These are phyloP conservation scores for Adelges cooleyi DNA, from an alignment of 1,140 invertebrate genomes.

Conservation along the genomic window DNA sequence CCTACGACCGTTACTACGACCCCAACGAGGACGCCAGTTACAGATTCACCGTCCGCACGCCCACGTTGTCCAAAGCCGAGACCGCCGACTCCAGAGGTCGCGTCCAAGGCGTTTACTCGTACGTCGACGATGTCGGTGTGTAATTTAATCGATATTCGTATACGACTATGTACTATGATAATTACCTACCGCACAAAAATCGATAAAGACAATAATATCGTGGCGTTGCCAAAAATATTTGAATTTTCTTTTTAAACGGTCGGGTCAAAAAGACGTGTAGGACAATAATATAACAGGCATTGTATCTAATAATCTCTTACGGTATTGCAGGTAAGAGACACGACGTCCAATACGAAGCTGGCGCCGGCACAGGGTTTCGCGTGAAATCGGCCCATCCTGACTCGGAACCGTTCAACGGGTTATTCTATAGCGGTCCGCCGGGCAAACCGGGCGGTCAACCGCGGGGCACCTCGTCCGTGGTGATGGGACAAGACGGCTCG, in stretches of 20 bases:
- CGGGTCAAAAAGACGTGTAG: too few species aligned
- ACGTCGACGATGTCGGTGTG: conserved; percentile 52
- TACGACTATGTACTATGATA: too few species aligned
- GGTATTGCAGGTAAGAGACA: conserved; percentile 44
- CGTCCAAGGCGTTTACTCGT: conserved; percentile 48
- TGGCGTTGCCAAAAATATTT: too few species aligned
- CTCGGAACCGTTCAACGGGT: conserved; percentile 36
- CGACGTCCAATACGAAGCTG: conserved; percentile 58
- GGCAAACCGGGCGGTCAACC: conserved; percentile 39
- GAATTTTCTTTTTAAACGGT: too few species aligned
- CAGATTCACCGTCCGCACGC: conserved; percentile 50
- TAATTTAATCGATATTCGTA: too few species aligned
- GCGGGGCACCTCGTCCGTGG: conserved; percentile 48
- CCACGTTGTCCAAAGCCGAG: conserved; percentile 52
- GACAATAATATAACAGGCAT: too few species aligned
- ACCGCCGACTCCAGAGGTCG: conserved; percentile 47
- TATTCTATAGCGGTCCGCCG: conserved; percentile 46
- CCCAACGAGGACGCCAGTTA: conserved; percentile 61
- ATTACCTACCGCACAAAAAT: too few species aligned
- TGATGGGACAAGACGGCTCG: conserved; percentile 48
- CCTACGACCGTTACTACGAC: conserved; percentile 54
- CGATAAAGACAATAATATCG: too few species aligned
- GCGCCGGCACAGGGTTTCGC: conserved; percentile 56
- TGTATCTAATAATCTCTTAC: too few species aligned
- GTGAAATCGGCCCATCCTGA: conserved; percentile 57